Base-by-base conservation (phyloP, 2,888 invertebrate genomes). In the Apeira syringaria region DNA sequence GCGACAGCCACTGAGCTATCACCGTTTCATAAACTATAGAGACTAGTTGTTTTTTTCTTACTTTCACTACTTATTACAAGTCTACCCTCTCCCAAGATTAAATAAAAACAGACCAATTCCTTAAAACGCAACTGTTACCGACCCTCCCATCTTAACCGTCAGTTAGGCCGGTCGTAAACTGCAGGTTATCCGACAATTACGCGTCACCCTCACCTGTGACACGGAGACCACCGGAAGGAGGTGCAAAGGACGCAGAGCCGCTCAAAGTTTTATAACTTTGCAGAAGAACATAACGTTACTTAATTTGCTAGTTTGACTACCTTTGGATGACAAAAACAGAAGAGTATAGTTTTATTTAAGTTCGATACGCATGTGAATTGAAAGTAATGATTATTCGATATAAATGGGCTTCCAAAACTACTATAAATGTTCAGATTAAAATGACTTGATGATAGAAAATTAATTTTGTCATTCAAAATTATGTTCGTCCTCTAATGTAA, bases 141-240 rank as follows among this genome's bases (percentile, higher is more conserved):
- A 28, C 24, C 37, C 37, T 41, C 35, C 10, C 20, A 20, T 20
- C 24, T 39, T 45, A 45, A 45, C 30, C 39, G 45, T 39, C 45
- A 27, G 38, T 45, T 39, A 39, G 45, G 45, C 5, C 45, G 45
- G 9, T 39, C 38, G 45, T 45, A 45, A 45, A 45, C 34, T 31
- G 34, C n/a, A 38, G 39, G 44, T 56, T 50, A 48, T 50, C 48
- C 43, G 38, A 24, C 50, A 48, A 55, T 50, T 47, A 50, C 44
- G 27, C 34, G 38, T 47, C 44, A 45, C 46, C 25, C 41, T 45
- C 55, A 56, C 55, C 55, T 56, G 55, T 47, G 55, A 50, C 55
- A 34, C 22, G 35, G 33, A 30, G 37, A 20, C 4, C 3, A 15
- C 3, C 4, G 15, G 15, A 15, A 3, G 4, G 15, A 36, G 31